Percentiles rank a stretch among this genome's conserved stretches.
Conservation (phyloP, 2,797 vertebrate species). For the Garrulus glandarius region DNA sequence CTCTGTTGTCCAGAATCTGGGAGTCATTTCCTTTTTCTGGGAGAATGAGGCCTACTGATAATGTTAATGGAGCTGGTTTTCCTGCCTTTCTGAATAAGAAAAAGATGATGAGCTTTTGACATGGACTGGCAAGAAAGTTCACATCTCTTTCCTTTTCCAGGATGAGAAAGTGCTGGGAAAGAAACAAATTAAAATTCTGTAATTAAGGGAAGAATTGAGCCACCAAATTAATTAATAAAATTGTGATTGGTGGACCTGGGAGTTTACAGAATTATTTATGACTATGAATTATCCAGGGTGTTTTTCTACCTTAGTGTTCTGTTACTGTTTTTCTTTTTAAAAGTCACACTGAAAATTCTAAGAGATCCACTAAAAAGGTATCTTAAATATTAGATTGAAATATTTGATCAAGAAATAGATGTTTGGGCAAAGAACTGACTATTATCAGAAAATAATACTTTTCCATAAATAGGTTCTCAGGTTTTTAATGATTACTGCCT, state of each 20-base stretch:
- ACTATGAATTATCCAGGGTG: neutral
- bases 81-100: neutral
- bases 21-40: neutral
- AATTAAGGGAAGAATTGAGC: neutral
- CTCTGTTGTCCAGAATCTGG: neutral
- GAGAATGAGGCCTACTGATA: neutral
- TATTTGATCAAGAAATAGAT: neutral
- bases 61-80: neutral
- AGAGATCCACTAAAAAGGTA: neutral
- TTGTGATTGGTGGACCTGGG: neutral
- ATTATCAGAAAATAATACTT: neutral
- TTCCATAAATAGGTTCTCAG: neutral
- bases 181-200: neutral
- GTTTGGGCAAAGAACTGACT: neutral
- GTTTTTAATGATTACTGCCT: neutral
- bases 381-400: neutral
- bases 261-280: neutral
- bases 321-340: neutral
- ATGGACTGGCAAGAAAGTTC: neutral
- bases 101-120: neutral
- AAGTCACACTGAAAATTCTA: neutral
- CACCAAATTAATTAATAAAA: neutral
- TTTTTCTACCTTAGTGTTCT: neutral
- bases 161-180: neutral
- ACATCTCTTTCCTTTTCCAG: neutral